Conservation (phyloP, 1,140 invertebrate species). For the Aphis craccivora region DNA sequence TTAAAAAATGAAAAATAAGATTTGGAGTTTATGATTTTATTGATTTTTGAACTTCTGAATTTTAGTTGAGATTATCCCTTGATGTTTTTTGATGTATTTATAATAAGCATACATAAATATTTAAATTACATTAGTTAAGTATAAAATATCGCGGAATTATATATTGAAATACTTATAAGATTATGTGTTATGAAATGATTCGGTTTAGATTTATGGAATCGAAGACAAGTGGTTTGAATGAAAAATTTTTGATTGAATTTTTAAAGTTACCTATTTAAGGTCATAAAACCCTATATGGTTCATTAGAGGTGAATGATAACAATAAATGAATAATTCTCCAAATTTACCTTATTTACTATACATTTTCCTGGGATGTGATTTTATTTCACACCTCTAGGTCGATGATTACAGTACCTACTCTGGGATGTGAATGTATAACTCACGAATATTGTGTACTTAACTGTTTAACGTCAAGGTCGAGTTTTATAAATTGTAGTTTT, state of each 20-base stretch:
- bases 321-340: constrained; percentile 49
- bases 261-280: constrained; percentile 3
- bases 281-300: constrained; percentile 62
- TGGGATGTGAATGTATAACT: constrained; percentile 43
- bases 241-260: not conserved
- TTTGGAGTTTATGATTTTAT: not conserved
- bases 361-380: constrained; percentile 61
- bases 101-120: not conserved
- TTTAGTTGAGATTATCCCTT: not conserved
- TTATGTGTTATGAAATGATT: not conserved
- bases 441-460: not conserved
- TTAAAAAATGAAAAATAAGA: not conserved
- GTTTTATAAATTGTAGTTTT: constrained; percentile 62
- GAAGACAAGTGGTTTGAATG: not conserved
- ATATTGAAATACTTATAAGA: not conserved
- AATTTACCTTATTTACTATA: constrained; percentile 61
- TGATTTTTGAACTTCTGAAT: not conserved
- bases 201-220: not conserved
- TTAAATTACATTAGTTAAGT: not conserved
- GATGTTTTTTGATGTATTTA: not conserved
- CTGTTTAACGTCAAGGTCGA: constrained; percentile 60
- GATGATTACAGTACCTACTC: constrained; percentile 62
- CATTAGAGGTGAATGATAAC: not conserved
- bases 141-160: too few relatives aligned
- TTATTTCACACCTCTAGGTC: constrained; percentile 63